A percentile compares a stretch with the other conserved stretches of the same genome.
Evolutionary conservation across 2,888 invertebrate genomes (phyloP).

Genomic region (Achlya flavicornis): DNA sequence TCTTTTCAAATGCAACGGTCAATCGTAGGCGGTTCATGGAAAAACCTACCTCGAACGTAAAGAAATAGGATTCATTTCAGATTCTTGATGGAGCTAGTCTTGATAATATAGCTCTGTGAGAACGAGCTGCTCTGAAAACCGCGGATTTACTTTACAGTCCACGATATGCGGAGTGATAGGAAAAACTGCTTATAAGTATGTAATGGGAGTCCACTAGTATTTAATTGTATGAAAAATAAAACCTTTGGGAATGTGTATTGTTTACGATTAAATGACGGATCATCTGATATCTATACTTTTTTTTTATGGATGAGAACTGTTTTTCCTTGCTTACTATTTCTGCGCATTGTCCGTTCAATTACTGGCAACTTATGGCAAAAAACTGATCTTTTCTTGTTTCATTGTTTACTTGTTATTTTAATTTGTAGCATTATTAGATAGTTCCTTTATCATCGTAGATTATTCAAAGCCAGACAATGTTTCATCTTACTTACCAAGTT

Average conservation of each 20-base stretch:
- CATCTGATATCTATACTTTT: neutral
- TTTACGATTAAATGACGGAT: conserved; percentile 6
- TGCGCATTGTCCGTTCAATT: neutral
- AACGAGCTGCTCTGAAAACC: conserved; percentile 64
- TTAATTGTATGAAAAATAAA: conserved; percentile 40
- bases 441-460: too few species aligned
- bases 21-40: conserved; percentile 15
- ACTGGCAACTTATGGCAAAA: neutral
- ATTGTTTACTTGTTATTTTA: neutral
- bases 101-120: conserved; percentile 49
- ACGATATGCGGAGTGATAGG: conserved; percentile 26
- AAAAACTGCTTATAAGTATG: conserved; percentile 30
- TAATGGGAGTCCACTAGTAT: conserved; percentile 29
- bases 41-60: conserved; percentile 26
- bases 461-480: too few species aligned
- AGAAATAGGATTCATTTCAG: conserved; percentile 26
- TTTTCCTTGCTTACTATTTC: neutral
- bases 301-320: neutral
- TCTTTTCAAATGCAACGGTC: conserved; percentile 29
- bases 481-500: too few species aligned
- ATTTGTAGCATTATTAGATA: neutral
- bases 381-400: neutral
- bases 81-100: conserved; percentile 24
- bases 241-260: conserved; percentile 28
- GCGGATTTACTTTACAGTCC: conserved; percentile 44